phyloP scores from a whole-genome alignment of 1,140 invertebrate genomes.

The Pantala flavescens region DNA sequence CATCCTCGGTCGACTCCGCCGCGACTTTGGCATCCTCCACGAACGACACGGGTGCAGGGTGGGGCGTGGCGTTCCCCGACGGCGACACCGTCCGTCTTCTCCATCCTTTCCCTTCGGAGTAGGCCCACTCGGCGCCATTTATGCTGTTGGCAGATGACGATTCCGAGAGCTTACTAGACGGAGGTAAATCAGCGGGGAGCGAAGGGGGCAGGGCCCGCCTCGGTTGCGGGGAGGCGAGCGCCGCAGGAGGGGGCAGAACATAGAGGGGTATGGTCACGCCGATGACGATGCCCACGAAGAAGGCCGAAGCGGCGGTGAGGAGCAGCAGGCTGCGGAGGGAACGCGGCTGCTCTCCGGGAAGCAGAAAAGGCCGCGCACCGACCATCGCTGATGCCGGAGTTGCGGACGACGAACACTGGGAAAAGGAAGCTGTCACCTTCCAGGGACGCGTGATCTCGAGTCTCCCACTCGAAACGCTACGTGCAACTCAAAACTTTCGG shows the following conservation, averaged over 20 bases:
- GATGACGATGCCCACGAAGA: conserved; percentile 14
- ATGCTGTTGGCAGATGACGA: background rate
- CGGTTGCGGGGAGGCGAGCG: background rate
- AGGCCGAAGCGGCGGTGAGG: conserved; percentile 9
- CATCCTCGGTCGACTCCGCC: background rate
- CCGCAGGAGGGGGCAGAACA: background rate
- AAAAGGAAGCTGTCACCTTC: too few species aligned
- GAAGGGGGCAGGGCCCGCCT: background rate
- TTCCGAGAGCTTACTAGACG: background rate
- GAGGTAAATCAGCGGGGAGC: background rate
- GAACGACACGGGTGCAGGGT: background rate
- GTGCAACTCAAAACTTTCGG: too few species aligned
- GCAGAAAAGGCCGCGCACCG: background rate
- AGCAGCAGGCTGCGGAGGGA: background rate
- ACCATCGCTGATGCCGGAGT: background rate
- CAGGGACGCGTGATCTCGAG: too few species aligned
- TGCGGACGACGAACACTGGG: background rate
- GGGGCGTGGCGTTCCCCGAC: background rate
- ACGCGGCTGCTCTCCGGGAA: background rate
- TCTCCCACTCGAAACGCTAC: too few species aligned
- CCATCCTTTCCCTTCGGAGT: background rate
- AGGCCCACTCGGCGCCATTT: background rate
- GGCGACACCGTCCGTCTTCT: background rate
- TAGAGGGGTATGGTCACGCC: conserved; percentile 8
- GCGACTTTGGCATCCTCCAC: background rate